Conservation (phyloP, 2,797 vertebrate genomes). For the Kryptopterus vitreolus region DNA sequence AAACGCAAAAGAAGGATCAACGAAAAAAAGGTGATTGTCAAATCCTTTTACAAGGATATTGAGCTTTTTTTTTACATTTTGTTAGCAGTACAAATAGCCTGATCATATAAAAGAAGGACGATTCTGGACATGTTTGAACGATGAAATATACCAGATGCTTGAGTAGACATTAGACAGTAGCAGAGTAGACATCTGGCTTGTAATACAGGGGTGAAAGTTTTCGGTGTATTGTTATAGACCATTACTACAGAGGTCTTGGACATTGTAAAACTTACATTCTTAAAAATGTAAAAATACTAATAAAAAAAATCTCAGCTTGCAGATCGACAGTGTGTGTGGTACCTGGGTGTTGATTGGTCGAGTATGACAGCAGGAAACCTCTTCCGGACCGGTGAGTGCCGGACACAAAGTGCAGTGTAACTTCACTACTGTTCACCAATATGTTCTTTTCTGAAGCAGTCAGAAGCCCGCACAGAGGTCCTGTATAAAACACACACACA, state of each 20-base stretch:
- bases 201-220: neutral
- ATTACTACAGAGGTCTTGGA: neutral
- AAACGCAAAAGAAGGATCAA: neutral
- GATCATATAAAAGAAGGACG: neutral
- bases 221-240: neutral
- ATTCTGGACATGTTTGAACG: neutral
- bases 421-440: conserved; percentile 70
- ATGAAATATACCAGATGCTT: neutral
- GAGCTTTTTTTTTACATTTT: neutral
- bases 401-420: conserved; percentile 78
- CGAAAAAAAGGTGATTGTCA: neutral
- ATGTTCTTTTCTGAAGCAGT: conserved; percentile 63
- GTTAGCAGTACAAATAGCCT: neutral
- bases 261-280: neutral
- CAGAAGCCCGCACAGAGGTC: conserved; percentile 80
- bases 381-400: conserved; percentile 81
- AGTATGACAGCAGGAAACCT: conserved; percentile 84
- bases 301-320: neutral
- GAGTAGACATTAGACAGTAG: too few relatives aligned
- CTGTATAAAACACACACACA: conserved; percentile 61
- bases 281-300: neutral
- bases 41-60: neutral
- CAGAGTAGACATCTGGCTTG: neutral
- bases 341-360: conserved; percentile 78
- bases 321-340: conserved; percentile 31